A percentile compares a stretch with the other conserved stretches of the same genome.
Evolutionary conservation across 2,113 vertebrate species (phyloP).

Genomic region (Pangasianodon gigas): DNA sequence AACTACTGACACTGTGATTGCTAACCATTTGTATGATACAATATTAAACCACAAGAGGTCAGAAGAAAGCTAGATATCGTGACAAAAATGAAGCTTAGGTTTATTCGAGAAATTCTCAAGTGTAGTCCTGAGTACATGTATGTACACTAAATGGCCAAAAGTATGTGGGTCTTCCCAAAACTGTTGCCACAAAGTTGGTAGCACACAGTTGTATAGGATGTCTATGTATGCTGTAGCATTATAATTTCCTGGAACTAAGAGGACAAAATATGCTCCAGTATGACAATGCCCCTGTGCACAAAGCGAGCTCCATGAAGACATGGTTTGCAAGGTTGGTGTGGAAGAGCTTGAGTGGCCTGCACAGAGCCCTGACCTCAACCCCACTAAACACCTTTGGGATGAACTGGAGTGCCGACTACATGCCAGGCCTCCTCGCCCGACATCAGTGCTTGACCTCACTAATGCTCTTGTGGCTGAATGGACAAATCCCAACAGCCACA

Average conservation of each 20-base stretch:
- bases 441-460: neutral
- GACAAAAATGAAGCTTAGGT: neutral
- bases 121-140: neutral
- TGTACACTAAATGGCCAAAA: neutral
- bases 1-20: neutral
- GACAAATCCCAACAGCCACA: neutral
- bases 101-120: neutral
- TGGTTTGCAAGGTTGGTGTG: neutral
- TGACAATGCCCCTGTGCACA: neutral
- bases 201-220: neutral
- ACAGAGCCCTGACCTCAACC: neutral
- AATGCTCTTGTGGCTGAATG: neutral
- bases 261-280: neutral
- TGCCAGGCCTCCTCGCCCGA: neutral
- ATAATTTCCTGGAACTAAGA: neutral
- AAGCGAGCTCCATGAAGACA: neutral
- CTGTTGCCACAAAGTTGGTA: neutral
- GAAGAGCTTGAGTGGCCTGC: neutral
- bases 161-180: neutral
- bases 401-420: neutral
- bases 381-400: neutral
- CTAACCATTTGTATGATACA: neutral
- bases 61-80: neutral
- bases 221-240: neutral
- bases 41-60: slow-evolving; percentile 38